Conservation (phyloP, 2,888 invertebrate genomes). For the Microdon myrmicae region DNA sequence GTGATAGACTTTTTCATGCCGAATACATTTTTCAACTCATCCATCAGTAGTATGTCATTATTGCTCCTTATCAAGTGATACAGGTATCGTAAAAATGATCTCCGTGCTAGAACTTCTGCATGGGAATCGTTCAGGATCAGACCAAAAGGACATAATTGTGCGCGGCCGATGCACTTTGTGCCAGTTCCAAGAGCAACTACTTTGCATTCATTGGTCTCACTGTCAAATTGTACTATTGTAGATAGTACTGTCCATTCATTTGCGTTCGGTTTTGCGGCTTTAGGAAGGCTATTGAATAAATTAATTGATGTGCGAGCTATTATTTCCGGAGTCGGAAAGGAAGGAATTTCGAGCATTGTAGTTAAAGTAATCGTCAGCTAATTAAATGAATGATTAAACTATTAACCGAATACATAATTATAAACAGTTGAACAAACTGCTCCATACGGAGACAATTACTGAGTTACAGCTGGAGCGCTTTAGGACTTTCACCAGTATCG, state of each 20-base stretch:
- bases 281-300: conserved; percentile 74
- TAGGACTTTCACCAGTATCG: too few relatives aligned
- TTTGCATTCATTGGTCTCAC: conserved; percentile 61
- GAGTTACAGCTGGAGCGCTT: too few relatives aligned
- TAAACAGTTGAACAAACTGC: too few relatives aligned
- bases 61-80: conserved; percentile 72
- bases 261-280: conserved; percentile 81
- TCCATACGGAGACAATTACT: too few relatives aligned
- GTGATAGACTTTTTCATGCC: conserved; percentile 70
- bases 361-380: too few relatives aligned
- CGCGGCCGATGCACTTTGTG: conserved; percentile 87
- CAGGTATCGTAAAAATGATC: conserved; percentile 83
- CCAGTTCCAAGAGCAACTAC: conserved; percentile 90
- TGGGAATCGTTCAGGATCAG: conserved; percentile 88
- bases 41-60: conserved; percentile 61
- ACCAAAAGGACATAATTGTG: conserved; percentile 74
- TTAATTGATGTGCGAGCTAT: conserved; percentile 72
- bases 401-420: too few relatives aligned
- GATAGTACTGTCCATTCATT: conserved; percentile 88
- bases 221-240: conserved; percentile 73
- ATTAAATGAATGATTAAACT: too few relatives aligned
- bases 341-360: too few relatives aligned
- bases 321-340: conserved; percentile 58
- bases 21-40: conserved; percentile 63
- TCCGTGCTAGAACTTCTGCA: conserved; percentile 87